Percentiles rank a stretch among this genome's conserved stretches.
Conservation (phyloP, 1,140 invertebrate genomes). For the Gonioctena quinquepunctata region DNA sequence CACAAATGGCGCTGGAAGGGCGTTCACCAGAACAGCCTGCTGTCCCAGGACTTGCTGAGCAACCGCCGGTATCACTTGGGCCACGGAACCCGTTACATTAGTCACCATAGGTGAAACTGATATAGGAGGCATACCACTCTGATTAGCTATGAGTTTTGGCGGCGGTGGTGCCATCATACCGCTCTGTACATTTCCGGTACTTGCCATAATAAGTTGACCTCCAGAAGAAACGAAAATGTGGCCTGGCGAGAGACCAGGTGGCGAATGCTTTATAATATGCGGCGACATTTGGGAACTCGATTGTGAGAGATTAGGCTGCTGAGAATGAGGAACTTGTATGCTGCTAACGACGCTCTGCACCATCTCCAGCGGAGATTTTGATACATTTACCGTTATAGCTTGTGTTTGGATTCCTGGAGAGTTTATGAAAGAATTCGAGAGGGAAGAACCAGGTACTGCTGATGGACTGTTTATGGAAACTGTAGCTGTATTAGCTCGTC, state of each 20-base stretch:
- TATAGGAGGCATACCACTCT: constrained; percentile 67
- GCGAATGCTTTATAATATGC: constrained; percentile 56
- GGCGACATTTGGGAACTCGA: constrained; percentile 46
- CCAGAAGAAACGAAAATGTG: constrained; percentile 76
- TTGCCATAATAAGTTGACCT: constrained; percentile 73
- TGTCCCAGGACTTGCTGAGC: constrained; percentile 71
- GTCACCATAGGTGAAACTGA: constrained; percentile 70
- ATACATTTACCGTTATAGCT: constrained; percentile 44
- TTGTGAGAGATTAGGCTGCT: constrained; percentile 55
- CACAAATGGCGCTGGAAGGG: constrained; percentile 77
- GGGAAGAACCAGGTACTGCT: constrained; percentile 56
- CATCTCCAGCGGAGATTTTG: constrained; percentile 78
- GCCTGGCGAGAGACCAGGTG: constrained; percentile 62
- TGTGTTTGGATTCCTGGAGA: constrained; percentile 54
- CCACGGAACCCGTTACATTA: constrained; percentile 70
- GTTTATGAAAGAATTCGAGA: constrained; percentile 58
- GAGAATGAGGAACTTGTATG: constrained; percentile 66
- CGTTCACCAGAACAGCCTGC: constrained; percentile 80
- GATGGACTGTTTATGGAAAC: constrained; percentile 71
- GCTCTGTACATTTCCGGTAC: constrained; percentile 56
- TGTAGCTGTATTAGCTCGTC: constrained; percentile 73
- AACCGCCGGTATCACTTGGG: constrained; percentile 67
- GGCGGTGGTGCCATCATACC: constrained; percentile 69
- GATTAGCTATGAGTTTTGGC: constrained; percentile 63
- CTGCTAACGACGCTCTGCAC: constrained; percentile 79